phyloP scores from a whole-genome alignment of 2,113 vertebrate species.

The Ammodytes marinus region DNA sequence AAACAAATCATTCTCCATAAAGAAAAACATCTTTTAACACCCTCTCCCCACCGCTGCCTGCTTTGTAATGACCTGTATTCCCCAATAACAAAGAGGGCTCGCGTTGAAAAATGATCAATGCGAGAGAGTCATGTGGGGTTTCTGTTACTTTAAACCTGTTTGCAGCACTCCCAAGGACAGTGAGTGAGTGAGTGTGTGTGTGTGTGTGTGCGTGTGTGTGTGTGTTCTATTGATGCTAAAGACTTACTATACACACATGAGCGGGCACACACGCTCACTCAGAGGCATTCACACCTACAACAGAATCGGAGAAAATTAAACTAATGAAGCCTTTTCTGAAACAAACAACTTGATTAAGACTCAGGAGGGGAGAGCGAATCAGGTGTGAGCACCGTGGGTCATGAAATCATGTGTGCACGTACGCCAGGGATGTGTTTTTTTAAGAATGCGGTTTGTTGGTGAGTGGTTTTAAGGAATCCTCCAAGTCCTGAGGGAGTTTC shows the following conservation, averaged over 20 bases:
- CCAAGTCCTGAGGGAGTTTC: slow-evolving; percentile 32
- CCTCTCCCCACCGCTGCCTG: slow-evolving; percentile 30
- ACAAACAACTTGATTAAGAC: slow-evolving; percentile 75
- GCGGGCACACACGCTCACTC: slow-evolving; percentile 32
- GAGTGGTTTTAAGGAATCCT: slow-evolving; percentile 4
- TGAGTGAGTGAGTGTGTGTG: too few relatives aligned
- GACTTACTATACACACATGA: slow-evolving; percentile 2
- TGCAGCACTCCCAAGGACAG: slow-evolving; percentile 50
- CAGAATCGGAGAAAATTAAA: slow-evolving; percentile 57
- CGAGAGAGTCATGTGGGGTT: slow-evolving; percentile 26
- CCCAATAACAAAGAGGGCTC: slow-evolving; percentile 26
- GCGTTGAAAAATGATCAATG: slow-evolving; percentile 42
- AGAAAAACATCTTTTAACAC: slow-evolving; percentile 68
- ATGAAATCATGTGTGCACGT: slow-evolving; percentile 71
- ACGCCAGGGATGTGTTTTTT: slow-evolving; percentile 51
- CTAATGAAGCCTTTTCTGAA: slow-evolving; percentile 57
- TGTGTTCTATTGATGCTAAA: slow-evolving; percentile 23
- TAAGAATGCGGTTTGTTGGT: slow-evolving; percentile 24
- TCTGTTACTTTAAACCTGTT: slow-evolving; percentile 43
- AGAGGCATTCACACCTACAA: slow-evolving; percentile 46
- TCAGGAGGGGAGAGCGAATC: slow-evolving; percentile 69
- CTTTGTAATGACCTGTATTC: slow-evolving; percentile 52
- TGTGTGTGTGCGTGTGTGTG: too few relatives aligned
- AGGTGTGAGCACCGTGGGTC: slow-evolving; percentile 71
- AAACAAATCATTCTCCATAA: slow-evolving; percentile 78